phyloP scores from a whole-genome alignment of 1,140 invertebrate genomes.

The Ericerus pela region DNA sequence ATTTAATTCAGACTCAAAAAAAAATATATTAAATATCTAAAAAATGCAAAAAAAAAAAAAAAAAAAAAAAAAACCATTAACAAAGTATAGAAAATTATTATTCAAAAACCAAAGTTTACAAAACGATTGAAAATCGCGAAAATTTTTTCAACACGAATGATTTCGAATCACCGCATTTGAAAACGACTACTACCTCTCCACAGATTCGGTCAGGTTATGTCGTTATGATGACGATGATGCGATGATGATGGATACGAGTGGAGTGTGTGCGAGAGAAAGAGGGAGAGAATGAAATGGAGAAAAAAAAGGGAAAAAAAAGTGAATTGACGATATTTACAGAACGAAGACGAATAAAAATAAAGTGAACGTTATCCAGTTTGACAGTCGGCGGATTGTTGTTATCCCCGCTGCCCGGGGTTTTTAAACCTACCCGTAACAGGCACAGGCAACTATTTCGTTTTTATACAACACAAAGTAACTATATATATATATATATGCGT shows the following conservation, averaged over 20 bases:
- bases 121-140: slow-evolving; percentile 6
- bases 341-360: slow-evolving; percentile 1
- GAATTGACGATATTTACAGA: no score
- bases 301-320: no score
- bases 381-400: slow-evolving; percentile 1
- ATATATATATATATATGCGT: no score
- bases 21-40: no score
- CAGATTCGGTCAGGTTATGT: background rate
- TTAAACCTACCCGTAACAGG: slow-evolving; percentile 4
- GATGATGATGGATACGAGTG: no score
- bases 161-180: background rate
- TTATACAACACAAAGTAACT: no score
- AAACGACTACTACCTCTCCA: background rate
- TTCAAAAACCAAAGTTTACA: background rate
- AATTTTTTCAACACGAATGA: background rate
- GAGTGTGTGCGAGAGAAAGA: no score
- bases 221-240: background rate
- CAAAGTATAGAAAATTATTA: background rate
- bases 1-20: no score
- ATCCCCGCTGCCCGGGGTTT: slow-evolving; percentile 4
- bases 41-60: no score
- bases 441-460: no score
- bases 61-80: slow-evolving; percentile 1
- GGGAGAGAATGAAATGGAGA: no score
- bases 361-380: slow-evolving; percentile 9